Conservation (phyloP, 2,113 vertebrate species). For the Gopherus flavomarginatus region DNA sequence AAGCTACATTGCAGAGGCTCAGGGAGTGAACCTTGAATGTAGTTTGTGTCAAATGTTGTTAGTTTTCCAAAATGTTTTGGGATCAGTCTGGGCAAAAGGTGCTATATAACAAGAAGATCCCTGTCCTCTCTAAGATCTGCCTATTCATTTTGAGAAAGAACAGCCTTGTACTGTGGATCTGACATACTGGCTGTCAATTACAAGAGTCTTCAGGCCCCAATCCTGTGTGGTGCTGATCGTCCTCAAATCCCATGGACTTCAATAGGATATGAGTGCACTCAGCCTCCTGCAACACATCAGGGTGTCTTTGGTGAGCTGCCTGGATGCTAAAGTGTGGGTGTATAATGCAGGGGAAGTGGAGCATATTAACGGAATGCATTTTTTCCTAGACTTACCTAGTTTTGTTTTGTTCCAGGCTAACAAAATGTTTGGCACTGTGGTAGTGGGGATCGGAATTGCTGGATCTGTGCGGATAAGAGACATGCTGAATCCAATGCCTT, state of each 20-base stretch:
- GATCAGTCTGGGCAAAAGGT: neutral
- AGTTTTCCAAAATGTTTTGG: slow-evolving; percentile 35
- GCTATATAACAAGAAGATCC: slow-evolving; percentile 15
- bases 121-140: slow-evolving; percentile 13
- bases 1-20: neutral
- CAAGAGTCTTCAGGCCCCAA: neutral
- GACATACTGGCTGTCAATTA: slow-evolving; percentile 29
- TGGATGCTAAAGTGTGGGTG: neutral
- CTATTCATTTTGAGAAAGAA: slow-evolving; percentile 18
- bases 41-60: slow-evolving; percentile 53
- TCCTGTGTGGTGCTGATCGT: neutral
- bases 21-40: neutral
- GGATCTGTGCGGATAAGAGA: slow-evolving; percentile 89
- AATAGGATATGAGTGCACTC: neutral
- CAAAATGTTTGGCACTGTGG: slow-evolving; percentile 90
- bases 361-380: neutral
- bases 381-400: neutral
- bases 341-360: neutral
- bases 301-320: neutral
- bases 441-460: slow-evolving; percentile 90
- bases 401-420: slow-evolving; percentile 35
- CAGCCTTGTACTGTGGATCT: neutral
- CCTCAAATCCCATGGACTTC: neutral
- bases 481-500: slow-evolving; percentile 80
- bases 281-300: neutral